Conservation (phyloP, 2,113 vertebrate genomes). For the Gobio gobio region DNA sequence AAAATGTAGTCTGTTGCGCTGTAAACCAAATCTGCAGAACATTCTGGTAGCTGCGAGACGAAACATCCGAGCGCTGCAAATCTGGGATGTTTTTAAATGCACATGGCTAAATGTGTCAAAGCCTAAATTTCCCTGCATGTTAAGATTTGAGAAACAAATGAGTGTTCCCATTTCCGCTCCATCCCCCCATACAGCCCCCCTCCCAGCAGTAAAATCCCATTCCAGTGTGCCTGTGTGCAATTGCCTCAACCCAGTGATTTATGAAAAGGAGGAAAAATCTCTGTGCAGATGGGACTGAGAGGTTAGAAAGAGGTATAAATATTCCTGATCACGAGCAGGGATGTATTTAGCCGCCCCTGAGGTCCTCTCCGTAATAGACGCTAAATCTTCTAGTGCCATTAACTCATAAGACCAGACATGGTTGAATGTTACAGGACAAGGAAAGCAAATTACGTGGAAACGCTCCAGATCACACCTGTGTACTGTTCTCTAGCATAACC, state of each 20-base stretch:
- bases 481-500: constrained; percentile 14
- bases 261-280: constrained; percentile 72
- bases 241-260: constrained; percentile 77
- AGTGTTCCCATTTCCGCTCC: constrained; percentile 58
- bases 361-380: constrained; percentile 28
- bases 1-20: background rate
- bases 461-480: constrained; percentile 7
- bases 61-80: background rate
- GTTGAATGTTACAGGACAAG: background rate
- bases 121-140: background rate
- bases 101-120: constrained; percentile 20
- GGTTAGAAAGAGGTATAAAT: constrained; percentile 66
- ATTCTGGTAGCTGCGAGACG: background rate
- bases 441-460: background rate
- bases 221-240: constrained; percentile 67
- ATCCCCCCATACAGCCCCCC: constrained; percentile 54
- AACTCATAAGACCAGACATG: constrained; percentile 25
- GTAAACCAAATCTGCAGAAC: constrained; percentile 5
- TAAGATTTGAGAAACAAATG: constrained; percentile 61
- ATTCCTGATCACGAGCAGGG: constrained; percentile 60
- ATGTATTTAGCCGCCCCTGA: constrained; percentile 3
- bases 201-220: constrained; percentile 62
- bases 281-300: constrained; percentile 66
- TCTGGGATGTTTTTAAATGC: background rate
- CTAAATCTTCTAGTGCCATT: constrained; percentile 25